Evolutionary conservation across 1,140 invertebrate species (phyloP), one percentile per base, ranked within the genome.

Genomic region (Drosophila subpulchrella): DNA sequence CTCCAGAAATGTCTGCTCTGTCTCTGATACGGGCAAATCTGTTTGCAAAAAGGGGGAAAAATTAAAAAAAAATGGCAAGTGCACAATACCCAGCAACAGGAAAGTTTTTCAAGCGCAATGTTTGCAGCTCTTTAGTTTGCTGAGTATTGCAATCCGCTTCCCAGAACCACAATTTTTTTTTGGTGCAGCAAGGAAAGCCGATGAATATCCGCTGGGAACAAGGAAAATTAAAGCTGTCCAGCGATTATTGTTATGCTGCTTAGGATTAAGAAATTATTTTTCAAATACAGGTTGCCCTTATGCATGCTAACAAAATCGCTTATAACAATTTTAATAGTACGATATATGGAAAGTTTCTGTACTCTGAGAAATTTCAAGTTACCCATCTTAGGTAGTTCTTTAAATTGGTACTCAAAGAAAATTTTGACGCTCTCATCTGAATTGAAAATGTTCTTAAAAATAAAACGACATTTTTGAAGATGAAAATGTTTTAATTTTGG

Each of bases 11-110:
- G 54, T 70, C 79, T 70, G 75, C 51, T 66, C 38, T 61, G 66
- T 47, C 36, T 34, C 78, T 86, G 78, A 78, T 86, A 86, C 58
- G 61, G 55, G 54, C 30, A 88, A 86, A 82, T 88, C 83, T 82
- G 75, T 88, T 82, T 86, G 34, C 57, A 63, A 58, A 50, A 62
- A 46, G 11, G 15, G 38, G 30, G 6, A 20, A 66, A 32, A 60
- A 54, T 54, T 17, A 17, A 34, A 34, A 47, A 54, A 27, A 55
- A 51, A 61, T 38, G 4, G 30, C 48, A 51, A 51, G 30, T 42
- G 36, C 54, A 65, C 60, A 50, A 75, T 75, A 54, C 27, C 36
- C 53, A 55, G 67, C 54, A 70, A 56, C 71, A 63, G 58, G 24
- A 67, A 55, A 34, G 59, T 66, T 76, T 75, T 67, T 30, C 54